Percentiles rank a stretch among this genome's conserved stretches.
Evolutionary conservation across 92 coral and sea anemone genomes (phyloP).

Genomic region (Anthopleura xanthogrammica): DNA sequence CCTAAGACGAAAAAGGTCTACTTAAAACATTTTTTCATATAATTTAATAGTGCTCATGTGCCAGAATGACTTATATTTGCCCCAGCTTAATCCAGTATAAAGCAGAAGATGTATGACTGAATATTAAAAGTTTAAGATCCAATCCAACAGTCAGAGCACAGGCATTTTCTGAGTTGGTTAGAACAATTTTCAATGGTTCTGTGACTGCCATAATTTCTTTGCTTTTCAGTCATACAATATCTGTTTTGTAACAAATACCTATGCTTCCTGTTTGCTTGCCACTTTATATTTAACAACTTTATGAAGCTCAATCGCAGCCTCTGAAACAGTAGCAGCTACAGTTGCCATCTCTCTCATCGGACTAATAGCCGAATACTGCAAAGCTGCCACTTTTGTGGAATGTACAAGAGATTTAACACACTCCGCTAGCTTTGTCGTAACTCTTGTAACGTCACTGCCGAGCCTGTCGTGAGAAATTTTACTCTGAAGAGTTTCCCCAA

Average conservation of each 20-base stretch:
- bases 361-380: conserved; percentile 81
- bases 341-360: conserved; percentile 83
- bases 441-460: conserved; percentile 48
- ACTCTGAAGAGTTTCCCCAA: conserved; percentile 86
- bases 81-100: too few relatives aligned
- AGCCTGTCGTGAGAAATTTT: conserved; percentile 60
- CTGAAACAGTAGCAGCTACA: conserved; percentile 73
- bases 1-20: too few relatives aligned
- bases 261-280: background rate
- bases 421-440: conserved; percentile 73
- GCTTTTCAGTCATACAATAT: background rate
- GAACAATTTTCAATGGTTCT: too few relatives aligned
- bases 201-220: background rate
- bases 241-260: background rate
- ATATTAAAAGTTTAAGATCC: too few relatives aligned
- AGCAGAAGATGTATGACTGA: too few relatives aligned
- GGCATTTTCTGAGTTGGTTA: too few relatives aligned
- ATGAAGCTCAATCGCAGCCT: conserved; percentile 83
- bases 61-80: too few relatives aligned
- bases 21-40: too few relatives aligned
- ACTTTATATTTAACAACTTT: conserved; percentile 61
- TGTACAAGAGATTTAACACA: conserved; percentile 72
- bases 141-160: too few relatives aligned
- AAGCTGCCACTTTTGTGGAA: conserved; percentile 85
- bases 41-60: too few relatives aligned